Percentiles rank a stretch among this genome's conserved stretches.
These are phyloP conservation scores for Micromys minutus DNA, from an alignment of 2,113 vertebrate genomes.

Conservation along the genomic window DNA sequence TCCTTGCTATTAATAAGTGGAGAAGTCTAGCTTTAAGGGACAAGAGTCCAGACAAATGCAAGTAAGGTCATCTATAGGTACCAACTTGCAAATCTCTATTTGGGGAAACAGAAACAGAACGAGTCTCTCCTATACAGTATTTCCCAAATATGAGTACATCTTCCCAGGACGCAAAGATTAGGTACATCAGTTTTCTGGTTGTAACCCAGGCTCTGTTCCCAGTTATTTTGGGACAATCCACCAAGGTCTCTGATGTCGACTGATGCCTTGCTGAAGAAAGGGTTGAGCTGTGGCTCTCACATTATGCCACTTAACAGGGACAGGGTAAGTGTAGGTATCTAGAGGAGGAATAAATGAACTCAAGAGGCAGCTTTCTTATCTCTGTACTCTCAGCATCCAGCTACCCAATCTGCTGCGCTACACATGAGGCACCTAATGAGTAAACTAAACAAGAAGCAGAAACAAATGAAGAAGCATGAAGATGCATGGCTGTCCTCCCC, in stretches of 20 bases:
- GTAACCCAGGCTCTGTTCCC: neutral
- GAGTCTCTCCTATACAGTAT: neutral
- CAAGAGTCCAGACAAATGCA: neutral
- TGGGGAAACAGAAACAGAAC: neutral
- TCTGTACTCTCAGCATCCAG: neutral
- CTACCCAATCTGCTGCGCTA: neutral
- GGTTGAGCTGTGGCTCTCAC: neutral
- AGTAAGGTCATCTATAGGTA: neutral
- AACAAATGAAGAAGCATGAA: neutral
- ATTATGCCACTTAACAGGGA: neutral
- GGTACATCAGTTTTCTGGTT: neutral
- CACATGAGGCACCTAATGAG: neutral
- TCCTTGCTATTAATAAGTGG: neutral
- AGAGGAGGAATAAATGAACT: neutral
- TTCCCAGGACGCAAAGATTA: neutral
- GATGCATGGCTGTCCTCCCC: neutral
- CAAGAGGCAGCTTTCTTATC: neutral
- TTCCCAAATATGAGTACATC: neutral
- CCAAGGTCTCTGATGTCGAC: neutral
- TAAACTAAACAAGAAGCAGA: neutral
- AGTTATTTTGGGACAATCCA: neutral
- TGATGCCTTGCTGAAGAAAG: neutral
- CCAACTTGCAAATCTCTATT: constrained; percentile 5
- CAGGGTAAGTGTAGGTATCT: neutral
- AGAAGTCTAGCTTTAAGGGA: neutral